Percentiles rank a stretch among this genome's conserved stretches.
phyloP scores from a whole-genome alignment of 1,140 invertebrate species.

The Zaprionus lachaisei region DNA sequence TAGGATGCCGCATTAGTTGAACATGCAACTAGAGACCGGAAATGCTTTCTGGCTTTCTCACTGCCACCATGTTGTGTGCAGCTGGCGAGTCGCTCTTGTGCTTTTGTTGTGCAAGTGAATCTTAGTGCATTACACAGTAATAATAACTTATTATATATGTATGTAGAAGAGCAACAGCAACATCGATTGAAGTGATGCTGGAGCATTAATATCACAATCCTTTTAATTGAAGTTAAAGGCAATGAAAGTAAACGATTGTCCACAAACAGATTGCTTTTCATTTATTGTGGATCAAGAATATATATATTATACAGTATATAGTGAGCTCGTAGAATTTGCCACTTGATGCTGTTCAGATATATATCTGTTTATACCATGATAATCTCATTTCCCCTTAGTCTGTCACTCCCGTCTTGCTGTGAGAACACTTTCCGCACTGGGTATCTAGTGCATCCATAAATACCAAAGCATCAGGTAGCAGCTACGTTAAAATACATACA shows the following conservation, averaged over 20 bases:
- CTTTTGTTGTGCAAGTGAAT: background rate
- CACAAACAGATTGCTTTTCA: slow-evolving; percentile 18
- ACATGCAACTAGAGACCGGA: slow-evolving; percentile 10
- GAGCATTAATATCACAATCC: too few species aligned
- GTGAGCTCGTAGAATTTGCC: background rate
- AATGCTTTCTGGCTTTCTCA: slow-evolving; percentile 1
- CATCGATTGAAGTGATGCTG: background rate
- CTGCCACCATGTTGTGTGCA: slow-evolving; percentile 10
- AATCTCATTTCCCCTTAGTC: background rate
- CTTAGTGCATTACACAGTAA: slow-evolving; percentile 13
- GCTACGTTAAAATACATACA: slow-evolving; percentile 31
- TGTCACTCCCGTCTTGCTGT: background rate
- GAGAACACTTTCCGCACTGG: background rate
- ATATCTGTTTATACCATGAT: background rate
- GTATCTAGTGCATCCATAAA: background rate
- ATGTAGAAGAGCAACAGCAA: slow-evolving; percentile 41
- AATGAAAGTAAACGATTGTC: slow-evolving; percentile 40
- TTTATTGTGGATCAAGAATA: background rate
- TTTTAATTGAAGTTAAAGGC: background rate
- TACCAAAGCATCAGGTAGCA: slow-evolving; percentile 36
- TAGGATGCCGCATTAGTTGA: background rate
- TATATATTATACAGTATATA: background rate
- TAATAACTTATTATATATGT: slow-evolving; percentile 22
- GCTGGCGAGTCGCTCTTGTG: background rate
- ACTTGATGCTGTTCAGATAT: background rate